Evolutionary conservation across 2,113 vertebrate genomes (phyloP).

Genomic region (Myiozetetes cayanensis): DNA sequence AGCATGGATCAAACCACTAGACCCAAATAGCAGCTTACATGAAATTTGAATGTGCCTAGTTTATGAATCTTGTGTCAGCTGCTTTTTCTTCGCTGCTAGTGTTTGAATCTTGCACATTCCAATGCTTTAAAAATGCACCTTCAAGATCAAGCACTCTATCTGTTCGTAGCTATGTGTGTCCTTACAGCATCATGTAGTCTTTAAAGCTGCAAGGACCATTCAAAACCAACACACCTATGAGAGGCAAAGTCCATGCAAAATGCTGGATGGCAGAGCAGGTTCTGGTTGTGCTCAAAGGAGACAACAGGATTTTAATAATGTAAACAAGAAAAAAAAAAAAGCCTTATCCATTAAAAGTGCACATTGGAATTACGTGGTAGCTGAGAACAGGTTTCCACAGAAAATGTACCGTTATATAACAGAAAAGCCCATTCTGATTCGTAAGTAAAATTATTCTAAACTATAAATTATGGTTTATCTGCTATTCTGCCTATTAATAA

Average conservation of each 20-base stretch:
- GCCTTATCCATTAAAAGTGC: background rate
- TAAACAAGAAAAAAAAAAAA: background rate
- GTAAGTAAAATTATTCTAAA: background rate
- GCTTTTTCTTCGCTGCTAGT: background rate
- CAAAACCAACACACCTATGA: background rate
- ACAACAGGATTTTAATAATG: background rate
- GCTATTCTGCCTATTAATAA: background rate
- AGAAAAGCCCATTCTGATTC: background rate
- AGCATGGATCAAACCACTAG: background rate
- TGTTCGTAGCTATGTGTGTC: background rate
- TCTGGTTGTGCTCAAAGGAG: background rate
- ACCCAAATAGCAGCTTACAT: background rate
- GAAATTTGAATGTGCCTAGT: background rate
- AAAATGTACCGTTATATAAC: background rate
- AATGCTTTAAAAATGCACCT: background rate
- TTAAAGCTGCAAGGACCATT: background rate
- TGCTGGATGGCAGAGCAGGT: background rate
- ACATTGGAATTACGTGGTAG: background rate
- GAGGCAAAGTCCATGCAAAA: background rate
- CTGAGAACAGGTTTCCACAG: background rate
- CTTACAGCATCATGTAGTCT: background rate
- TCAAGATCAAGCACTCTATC: background rate
- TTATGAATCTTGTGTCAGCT: background rate
- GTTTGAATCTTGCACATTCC: background rate
- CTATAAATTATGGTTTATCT: background rate